A percentile compares a stretch with the other conserved stretches of the same genome.
phyloP scores from a whole-genome alignment of 2,113 vertebrate genomes.

The Aleadryas rufinucha region DNA sequence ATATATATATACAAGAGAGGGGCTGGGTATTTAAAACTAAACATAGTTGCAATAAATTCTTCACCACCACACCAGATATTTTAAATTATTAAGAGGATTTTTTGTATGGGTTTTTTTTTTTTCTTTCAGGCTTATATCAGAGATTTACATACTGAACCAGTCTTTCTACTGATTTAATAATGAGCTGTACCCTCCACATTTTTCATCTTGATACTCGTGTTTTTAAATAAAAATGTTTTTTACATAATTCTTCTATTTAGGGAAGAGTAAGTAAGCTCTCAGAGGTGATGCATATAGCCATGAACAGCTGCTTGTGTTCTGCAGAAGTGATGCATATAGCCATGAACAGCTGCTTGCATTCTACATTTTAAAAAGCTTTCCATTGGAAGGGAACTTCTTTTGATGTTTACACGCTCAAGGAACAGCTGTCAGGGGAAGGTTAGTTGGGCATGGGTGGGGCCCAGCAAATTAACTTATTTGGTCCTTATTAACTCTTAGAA shows the following conservation, averaged over 20 bases:
- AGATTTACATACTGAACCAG: not conserved
- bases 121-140: not conserved
- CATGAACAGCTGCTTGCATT: not conserved
- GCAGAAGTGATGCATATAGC: not conserved
- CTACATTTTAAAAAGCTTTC: not conserved
- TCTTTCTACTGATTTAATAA: not conserved
- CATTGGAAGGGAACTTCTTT: not conserved
- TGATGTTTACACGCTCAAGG: not conserved
- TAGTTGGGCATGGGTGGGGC: not conserved
- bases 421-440: not conserved
- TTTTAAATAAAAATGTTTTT: not conserved
- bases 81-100: not conserved
- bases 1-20: not conserved
- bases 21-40: not conserved
- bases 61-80: not conserved
- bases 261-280: not conserved
- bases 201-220: not conserved
- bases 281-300: not conserved
- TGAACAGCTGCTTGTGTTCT: not conserved
- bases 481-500: not conserved
- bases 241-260: not conserved
- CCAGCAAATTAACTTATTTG: no score
- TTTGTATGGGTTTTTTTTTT: not conserved
- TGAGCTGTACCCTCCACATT: not conserved
- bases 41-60: not conserved